Evolutionary conservation across 2,113 vertebrate species (phyloP).

Genomic region (Synchiropus splendidus): DNA sequence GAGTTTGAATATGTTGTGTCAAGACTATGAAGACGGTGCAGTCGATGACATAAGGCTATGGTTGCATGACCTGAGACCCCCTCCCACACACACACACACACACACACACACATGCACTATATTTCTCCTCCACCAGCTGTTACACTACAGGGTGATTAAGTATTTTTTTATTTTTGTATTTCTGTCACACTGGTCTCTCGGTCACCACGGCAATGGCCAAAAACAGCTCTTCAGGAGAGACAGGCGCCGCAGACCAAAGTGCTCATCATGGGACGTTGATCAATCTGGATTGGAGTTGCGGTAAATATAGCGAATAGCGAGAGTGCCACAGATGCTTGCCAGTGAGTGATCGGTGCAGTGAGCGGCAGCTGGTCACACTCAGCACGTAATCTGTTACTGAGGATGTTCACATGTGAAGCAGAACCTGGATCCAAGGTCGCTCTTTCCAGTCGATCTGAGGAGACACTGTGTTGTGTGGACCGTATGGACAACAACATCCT

Average conservation of each 20-base stretch:
- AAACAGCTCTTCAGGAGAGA: slow-evolving; percentile 36
- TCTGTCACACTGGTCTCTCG: slow-evolving; percentile 30
- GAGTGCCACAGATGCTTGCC: slow-evolving; percentile 49
- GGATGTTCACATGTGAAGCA: slow-evolving; percentile 38
- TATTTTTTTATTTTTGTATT: slow-evolving; percentile 22
- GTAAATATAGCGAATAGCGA: slow-evolving; percentile 61
- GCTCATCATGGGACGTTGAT: slow-evolving; percentile 36
- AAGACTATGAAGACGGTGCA: no score
- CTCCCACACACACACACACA: slow-evolving; percentile 4
- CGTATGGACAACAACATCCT: no score
- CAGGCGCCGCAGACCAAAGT: slow-evolving; percentile 17
- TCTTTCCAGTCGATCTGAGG: slow-evolving; percentile 17
- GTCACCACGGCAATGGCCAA: slow-evolving; percentile 35
- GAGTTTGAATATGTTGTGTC: no score
- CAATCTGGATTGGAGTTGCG: slow-evolving; percentile 37
- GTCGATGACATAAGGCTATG: no score
- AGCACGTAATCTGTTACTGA: slow-evolving; percentile 22
- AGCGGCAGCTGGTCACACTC: slow-evolving; percentile 44
- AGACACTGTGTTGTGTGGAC: slow-evolving; percentile 6
- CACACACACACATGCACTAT: slow-evolving; percentile 2
- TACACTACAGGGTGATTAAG: slow-evolving; percentile 11
- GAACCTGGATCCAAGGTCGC: slow-evolving; percentile 27
- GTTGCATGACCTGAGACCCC: no score
- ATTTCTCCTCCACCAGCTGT: slow-evolving; percentile 38
- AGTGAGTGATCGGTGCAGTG: slow-evolving; percentile 31